A percentile compares a stretch with the other conserved stretches of the same genome.
Evolutionary conservation across 2,113 vertebrate species (phyloP).

Genomic region (Urocolius indicus): DNA sequence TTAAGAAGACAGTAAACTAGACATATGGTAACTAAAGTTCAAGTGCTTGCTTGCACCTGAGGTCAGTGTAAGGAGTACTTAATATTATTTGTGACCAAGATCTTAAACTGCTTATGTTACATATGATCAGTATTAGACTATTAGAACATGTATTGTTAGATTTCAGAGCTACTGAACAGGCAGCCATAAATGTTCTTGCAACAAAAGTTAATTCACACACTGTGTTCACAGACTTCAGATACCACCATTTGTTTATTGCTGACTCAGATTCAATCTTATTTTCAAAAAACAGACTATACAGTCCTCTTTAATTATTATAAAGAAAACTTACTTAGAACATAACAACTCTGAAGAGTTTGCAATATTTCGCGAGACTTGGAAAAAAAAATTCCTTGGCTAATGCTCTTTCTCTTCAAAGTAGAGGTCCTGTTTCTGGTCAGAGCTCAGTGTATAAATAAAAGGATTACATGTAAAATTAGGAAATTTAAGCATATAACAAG

Average conservation of each 20-base stretch:
- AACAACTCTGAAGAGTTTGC: not conserved
- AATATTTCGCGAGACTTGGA: not conserved
- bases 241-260: not conserved
- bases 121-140: not conserved
- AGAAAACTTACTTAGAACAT: not conserved
- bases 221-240: conserved; percentile 9
- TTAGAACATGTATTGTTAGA: not conserved
- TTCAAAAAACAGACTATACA: not conserved
- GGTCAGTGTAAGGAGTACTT: not conserved
- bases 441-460: not conserved
- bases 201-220: not conserved
- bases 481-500: not conserved
- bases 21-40: not conserved
- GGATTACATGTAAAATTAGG: not conserved
- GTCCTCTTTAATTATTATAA: not conserved
- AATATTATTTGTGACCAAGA: not conserved
- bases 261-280: not conserved
- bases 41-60: not conserved
- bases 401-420: not conserved
- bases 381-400: not conserved
- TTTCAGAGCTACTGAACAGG: conserved; percentile 6
- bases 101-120: not conserved
- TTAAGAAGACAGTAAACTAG: not conserved
- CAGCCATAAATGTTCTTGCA: not conserved
- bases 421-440: not conserved